A percentile compares a stretch with the other conserved stretches of the same genome.
Conservation (phyloP, 2,113 vertebrate genomes). For the Pedetes capensis region DNA sequence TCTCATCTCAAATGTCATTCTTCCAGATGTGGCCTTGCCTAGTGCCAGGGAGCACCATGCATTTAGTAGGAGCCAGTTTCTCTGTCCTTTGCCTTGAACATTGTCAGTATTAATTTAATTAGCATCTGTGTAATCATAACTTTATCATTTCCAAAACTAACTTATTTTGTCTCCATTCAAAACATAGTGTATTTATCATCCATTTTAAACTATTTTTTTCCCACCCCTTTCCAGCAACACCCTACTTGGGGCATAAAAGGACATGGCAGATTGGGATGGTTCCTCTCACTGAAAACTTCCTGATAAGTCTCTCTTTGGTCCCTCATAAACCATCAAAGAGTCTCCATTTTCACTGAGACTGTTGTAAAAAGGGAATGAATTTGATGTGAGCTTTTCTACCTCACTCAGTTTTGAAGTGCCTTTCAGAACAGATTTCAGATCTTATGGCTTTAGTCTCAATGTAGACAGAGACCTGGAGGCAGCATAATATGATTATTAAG, state of each 20-base stretch:
- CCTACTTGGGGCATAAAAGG: slow-evolving; percentile 41
- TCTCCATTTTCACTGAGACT: neutral
- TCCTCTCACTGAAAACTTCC: slow-evolving; percentile 58
- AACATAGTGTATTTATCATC: slow-evolving; percentile 68
- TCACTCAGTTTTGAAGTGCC: neutral
- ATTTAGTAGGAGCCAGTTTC: slow-evolving; percentile 59
- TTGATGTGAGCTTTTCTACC: neutral
- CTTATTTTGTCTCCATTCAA: slow-evolving; percentile 80
- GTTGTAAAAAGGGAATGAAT: neutral
- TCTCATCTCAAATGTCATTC: neutral
- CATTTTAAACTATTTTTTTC: slow-evolving; percentile 33
- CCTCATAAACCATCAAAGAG: neutral
- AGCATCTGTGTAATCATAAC: slow-evolving; percentile 73
- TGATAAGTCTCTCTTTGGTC: neutral
- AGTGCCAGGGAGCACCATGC: slow-evolving; percentile 26
- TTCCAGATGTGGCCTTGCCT: neutral
- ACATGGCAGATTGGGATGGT: slow-evolving; percentile 35
- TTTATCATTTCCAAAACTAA: slow-evolving; percentile 83
- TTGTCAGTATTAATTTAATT: slow-evolving; percentile 82
- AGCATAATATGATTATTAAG: neutral
- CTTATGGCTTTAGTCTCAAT: neutral
- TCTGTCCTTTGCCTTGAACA: slow-evolving; percentile 70
- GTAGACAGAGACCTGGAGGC: neutral
- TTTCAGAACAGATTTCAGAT: neutral
- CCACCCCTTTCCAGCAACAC: neutral